Conservation (phyloP, 2,797 vertebrate genomes). For the Pagetopsis macropterus region DNA sequence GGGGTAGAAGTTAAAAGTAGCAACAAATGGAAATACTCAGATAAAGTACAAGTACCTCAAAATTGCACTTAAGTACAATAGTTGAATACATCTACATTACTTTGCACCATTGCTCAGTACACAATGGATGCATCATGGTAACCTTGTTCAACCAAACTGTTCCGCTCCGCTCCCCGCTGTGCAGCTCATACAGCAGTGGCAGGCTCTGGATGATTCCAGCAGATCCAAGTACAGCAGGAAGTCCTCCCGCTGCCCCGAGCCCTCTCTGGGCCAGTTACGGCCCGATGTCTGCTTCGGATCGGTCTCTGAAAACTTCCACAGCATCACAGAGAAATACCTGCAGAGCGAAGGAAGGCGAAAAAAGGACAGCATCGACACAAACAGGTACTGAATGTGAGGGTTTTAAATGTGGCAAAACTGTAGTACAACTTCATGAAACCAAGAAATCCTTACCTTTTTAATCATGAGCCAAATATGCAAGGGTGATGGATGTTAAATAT, state of each 20-base stretch:
- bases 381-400: slow-evolving; percentile 79
- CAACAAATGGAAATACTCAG: too few species aligned
- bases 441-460: background rate
- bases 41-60: too few species aligned
- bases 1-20: too few species aligned
- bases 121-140: accelerated
- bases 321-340: slow-evolving; percentile 84
- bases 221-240: slow-evolving; percentile 86
- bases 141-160: background rate
- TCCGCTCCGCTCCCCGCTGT: background rate
- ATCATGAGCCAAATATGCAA: background rate
- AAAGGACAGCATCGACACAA: slow-evolving; percentile 66
- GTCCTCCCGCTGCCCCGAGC: slow-evolving; percentile 88
- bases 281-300: slow-evolving; percentile 93
- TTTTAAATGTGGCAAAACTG: too few species aligned
- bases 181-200: slow-evolving; percentile 89
- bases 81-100: too few species aligned
- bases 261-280: slow-evolving; percentile 85
- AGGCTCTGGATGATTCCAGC: slow-evolving; percentile 81
- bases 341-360: slow-evolving; percentile 38
- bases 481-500: background rate
- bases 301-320: slow-evolving; percentile 92
- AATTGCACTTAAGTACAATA: too few species aligned
- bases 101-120: too few species aligned
- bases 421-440: background rate